These are phyloP conservation scores for Urophycis tenuis DNA, from an alignment of 2,797 vertebrate genomes.

Conservation along the genomic window DNA sequence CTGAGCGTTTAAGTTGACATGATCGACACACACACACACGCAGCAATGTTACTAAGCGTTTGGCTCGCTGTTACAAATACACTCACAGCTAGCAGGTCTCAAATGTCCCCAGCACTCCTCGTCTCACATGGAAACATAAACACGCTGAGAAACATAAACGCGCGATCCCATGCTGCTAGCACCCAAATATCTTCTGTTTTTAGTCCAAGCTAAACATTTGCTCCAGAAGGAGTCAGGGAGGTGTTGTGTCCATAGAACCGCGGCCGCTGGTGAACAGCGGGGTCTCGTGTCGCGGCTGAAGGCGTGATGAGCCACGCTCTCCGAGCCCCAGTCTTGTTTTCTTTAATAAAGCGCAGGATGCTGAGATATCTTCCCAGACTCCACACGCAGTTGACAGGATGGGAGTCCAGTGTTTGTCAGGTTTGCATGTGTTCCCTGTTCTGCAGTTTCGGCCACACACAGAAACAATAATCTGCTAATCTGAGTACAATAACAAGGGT, in stretches of 20 bases:
- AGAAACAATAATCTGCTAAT: conserved; percentile 40
- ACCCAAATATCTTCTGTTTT: conserved; percentile 30
- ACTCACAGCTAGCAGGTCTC: neutral
- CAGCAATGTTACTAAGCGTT: conserved; percentile 33
- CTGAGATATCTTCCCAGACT: conserved; percentile 50
- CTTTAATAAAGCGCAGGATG: conserved; percentile 69
- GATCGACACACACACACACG: conserved; percentile 19
- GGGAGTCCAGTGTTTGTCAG: conserved; percentile 17
- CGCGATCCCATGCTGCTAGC: neutral
- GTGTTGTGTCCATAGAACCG: conserved; percentile 55
- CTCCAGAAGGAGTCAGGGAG: conserved; percentile 59
- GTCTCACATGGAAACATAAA: conserved; percentile 20
- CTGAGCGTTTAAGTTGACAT: neutral
- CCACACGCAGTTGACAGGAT: conserved; percentile 41
- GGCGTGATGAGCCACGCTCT: conserved; percentile 63
- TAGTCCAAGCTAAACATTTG: conserved; percentile 68
- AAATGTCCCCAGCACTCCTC: neutral
- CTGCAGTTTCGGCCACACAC: conserved; percentile 58
- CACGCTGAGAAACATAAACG: neutral
- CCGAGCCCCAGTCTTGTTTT: conserved; percentile 67
- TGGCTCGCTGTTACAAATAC: conserved; percentile 16
- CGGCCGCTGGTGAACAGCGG: conserved; percentile 61
- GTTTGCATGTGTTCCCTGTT: conserved; percentile 25
- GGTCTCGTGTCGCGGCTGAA: conserved; percentile 52
- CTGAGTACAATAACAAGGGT: conserved; percentile 33